Percentiles rank a stretch among this genome's conserved stretches.
Evolutionary conservation across 2,113 vertebrate genomes (phyloP).

Genomic region (Notothenia coriiceps): DNA sequence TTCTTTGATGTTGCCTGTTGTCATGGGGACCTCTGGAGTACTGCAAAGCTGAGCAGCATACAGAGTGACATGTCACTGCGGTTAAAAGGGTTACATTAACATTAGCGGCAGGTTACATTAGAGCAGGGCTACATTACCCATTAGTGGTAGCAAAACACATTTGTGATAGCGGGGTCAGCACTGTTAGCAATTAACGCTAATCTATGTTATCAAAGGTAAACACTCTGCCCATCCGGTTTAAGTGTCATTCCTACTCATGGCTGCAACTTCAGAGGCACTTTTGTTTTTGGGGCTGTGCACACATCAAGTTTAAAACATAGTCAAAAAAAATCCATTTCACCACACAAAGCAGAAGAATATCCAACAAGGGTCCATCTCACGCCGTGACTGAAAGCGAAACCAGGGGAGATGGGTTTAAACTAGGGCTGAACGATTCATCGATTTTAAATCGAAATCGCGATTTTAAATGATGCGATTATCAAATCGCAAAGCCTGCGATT

Average conservation of each 20-base stretch:
- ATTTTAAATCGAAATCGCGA: no score
- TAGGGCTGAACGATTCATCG: no score
- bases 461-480: no score
- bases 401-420: conserved; percentile 26
- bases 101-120: conserved; percentile 61
- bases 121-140: conserved; percentile 58
- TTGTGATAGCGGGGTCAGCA: conserved; percentile 50
- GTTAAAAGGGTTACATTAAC: conserved; percentile 73
- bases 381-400: conserved; percentile 15
- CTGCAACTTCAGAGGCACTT: conserved; percentile 31
- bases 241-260: conserved; percentile 51
- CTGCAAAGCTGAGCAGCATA: conserved; percentile 47
- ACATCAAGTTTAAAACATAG: conserved; percentile 1
- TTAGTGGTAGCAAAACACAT: conserved; percentile 67
- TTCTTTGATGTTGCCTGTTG: conserved; percentile 66
- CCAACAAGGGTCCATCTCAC: conserved; percentile 15
- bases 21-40: conserved; percentile 49
- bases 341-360: conserved; percentile 9
- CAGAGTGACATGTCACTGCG: conserved; percentile 57
- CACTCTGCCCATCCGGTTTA: conserved; percentile 49
- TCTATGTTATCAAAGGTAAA: conserved; percentile 43
- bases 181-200: conserved; percentile 49
- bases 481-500: no score
- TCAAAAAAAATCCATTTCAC: conserved; percentile 6
- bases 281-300: background rate